Evolutionary conservation across 2,797 vertebrate species (phyloP).

Genomic region (Amphiprion clarkii): DNA sequence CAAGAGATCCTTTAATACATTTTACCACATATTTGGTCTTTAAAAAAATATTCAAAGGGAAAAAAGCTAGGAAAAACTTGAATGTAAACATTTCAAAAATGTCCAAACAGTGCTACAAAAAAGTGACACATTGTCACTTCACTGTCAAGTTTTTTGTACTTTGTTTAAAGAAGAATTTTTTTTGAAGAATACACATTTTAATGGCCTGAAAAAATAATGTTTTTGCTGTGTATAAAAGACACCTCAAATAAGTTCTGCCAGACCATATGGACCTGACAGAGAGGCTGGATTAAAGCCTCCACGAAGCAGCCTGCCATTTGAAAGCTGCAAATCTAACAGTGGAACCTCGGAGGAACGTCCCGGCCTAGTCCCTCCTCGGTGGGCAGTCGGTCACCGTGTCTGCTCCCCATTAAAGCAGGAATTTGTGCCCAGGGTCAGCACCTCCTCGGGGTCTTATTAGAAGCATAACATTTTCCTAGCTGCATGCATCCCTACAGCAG

Average conservation of each 20-base stretch:
- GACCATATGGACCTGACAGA: slow-evolving; percentile 42
- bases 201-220: background rate
- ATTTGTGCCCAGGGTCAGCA: slow-evolving; percentile 50
- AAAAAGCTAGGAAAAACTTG: no score
- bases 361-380: background rate
- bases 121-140: background rate
- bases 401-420: slow-evolving; percentile 61
- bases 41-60: no score
- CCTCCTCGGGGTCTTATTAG: slow-evolving; percentile 59
- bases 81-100: no score
- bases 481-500: slow-evolving; percentile 23
- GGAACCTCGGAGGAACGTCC: slow-evolving; percentile 41
- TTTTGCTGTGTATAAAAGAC: background rate
- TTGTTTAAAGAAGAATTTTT: slow-evolving; percentile 18
- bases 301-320: slow-evolving; percentile 14
- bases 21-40: no score
- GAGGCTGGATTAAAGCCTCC: slow-evolving; percentile 27
- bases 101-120: background rate
- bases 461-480: slow-evolving; percentile 75
- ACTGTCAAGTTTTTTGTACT: slow-evolving; percentile 9
- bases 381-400: slow-evolving; percentile 47
- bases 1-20: no score
- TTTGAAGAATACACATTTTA: slow-evolving; percentile 19
- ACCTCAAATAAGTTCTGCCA: background rate
- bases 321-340: slow-evolving; percentile 17